Base-by-base conservation (phyloP, 2,113 vertebrate genomes). In the Siniperca knerii region DNA sequence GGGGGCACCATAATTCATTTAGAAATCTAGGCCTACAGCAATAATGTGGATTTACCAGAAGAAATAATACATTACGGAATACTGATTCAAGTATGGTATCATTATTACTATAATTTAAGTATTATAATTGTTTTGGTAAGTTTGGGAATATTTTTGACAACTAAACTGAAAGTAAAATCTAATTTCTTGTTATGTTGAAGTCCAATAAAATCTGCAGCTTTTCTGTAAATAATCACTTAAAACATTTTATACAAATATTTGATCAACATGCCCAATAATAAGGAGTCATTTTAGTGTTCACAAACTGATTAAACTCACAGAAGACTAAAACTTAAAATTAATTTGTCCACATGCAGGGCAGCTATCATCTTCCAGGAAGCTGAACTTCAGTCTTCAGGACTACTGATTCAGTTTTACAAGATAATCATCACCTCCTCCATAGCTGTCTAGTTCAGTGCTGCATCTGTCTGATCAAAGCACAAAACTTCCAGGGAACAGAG, bases 401-500 rank as follows among this genome's bases (percentile, higher is more conserved):
- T 1, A 7, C 23, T 62, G 21, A 33, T 44, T 42, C 12, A 61
- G 9, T 54, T 76, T 52, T 35, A 44, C 9, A 42, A 23, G 18
- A 42, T 8, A 16, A n/a, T 48, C 9, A 6, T 10, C 46, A 44
- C 21, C 74, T 70, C 66, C 66, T 70, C 4, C 37, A 6, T 11
- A 20, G 10, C 46, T 20, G 35, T 54, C 50, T 35, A 23, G 21
- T 75, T 35, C 35, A 37, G 64, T 1, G 8, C 52, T 48, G 70
- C 18, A 18, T 58, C 71, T 48, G 25, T 67, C 62, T 52, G 15
- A 67, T 68, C 72, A 82, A 81, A 81, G 69, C 40, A n/a, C 11
- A 11, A n/a, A 5, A 82, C 52, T 3, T 64, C n/a, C 48, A 55
- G 33, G 55, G 57, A 70, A 42, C 46, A 50, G 57, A 77, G 55